Percentiles rank a stretch among this genome's conserved stretches.
phyloP scores from a whole-genome alignment of 2,888 invertebrate genomes.

The Caenorhabditis virilis region DNA sequence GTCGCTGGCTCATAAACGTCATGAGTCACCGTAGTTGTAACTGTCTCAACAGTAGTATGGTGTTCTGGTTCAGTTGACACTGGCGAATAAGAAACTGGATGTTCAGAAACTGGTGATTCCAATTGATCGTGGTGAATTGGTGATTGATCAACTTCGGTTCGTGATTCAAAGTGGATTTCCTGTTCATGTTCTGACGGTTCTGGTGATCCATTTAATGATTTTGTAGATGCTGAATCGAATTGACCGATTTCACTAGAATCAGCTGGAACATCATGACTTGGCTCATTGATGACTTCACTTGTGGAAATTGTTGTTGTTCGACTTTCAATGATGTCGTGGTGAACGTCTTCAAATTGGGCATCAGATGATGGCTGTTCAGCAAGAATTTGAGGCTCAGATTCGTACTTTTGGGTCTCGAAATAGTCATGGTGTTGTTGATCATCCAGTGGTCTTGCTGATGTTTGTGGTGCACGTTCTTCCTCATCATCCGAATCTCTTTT shows the following conservation, averaged over 20 bases:
- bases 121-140: neutral
- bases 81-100: constrained; percentile 3
- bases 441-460: neutral
- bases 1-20: too few relatives aligned
- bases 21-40: too few relatives aligned
- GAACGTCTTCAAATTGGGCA: neutral
- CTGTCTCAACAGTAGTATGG: too few relatives aligned
- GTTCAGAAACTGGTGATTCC: neutral
- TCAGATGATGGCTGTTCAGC: neutral
- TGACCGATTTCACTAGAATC: too few relatives aligned
- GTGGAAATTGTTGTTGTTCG: constrained; percentile 10
- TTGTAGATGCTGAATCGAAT: too few relatives aligned
- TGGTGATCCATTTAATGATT: too few relatives aligned
- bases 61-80: constrained; percentile 7
- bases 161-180: neutral
- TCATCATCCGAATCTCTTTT: constrained; percentile 33
- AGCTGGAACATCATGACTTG: neutral
- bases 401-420: neutral
- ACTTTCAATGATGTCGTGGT: constrained; percentile 2
- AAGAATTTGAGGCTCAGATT: neutral
- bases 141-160: neutral
- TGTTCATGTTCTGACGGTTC: neutral
- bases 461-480: constrained; percentile 8
- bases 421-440: neutral
- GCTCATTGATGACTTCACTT: constrained; percentile 8